A percentile compares a stretch with the other conserved stretches of the same genome.
Conservation (phyloP, 1,140 invertebrate genomes). For the Drosophila repleta region DNA sequence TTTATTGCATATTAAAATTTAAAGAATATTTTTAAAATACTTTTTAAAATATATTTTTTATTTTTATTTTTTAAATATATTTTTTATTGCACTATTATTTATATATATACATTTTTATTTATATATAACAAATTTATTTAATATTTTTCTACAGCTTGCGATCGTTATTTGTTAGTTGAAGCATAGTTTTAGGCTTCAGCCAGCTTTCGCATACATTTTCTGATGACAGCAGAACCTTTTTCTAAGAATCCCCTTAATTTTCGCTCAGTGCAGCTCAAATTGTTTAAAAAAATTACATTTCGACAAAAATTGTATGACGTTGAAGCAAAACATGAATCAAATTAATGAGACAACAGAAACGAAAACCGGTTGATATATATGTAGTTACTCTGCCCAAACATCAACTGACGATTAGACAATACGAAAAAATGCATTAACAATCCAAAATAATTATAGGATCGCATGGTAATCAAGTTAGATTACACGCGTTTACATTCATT, state of each 20-base stretch:
- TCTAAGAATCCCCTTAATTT: neutral
- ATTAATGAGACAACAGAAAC: constrained; percentile 12
- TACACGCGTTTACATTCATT: constrained; percentile 8
- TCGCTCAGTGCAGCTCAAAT: neutral
- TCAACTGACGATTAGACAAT: constrained; percentile 6
- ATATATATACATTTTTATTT: too few species aligned
- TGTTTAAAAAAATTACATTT: neutral
- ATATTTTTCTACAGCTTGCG: neutral
- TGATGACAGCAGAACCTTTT: neutral
- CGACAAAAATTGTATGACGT: constrained; percentile 3
- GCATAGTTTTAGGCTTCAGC: neutral
- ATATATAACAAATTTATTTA: too few species aligned
- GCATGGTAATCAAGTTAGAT: constrained; percentile 24
- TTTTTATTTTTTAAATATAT: too few species aligned
- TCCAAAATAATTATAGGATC: constrained; percentile 8
- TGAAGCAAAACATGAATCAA: constrained; percentile 5
- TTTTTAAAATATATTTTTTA: too few species aligned
- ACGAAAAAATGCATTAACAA: too few species aligned
- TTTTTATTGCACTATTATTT: too few species aligned
- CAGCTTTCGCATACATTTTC: neutral
- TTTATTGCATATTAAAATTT: too few species aligned
- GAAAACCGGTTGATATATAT: constrained; percentile 19
- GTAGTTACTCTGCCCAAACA: neutral
- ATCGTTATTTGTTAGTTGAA: neutral
- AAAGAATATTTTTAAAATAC: too few species aligned